Percentiles rank a stretch among this genome's conserved stretches.
phyloP scores from a whole-genome alignment of 2,113 vertebrate genomes.

The Amazona guildingii region DNA sequence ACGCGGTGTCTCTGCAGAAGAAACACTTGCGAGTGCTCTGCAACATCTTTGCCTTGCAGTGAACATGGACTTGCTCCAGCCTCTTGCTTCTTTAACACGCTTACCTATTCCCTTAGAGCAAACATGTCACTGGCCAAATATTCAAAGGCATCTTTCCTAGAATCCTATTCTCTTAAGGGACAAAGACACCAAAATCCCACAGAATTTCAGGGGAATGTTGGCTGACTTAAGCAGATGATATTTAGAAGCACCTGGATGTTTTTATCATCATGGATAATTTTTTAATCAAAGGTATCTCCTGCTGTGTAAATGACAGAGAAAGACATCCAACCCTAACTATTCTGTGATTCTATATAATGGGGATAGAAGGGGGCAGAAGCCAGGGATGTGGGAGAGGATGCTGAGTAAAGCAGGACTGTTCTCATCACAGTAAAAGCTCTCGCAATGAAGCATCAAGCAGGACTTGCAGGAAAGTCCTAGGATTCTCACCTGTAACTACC shows the following conservation, averaged over 20 bases:
- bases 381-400: not conserved
- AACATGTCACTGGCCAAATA: not conserved
- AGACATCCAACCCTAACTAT: too few species aligned
- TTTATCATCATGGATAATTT: not conserved
- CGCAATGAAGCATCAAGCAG: not conserved
- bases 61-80: not conserved
- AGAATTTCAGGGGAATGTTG: not conserved
- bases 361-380: not conserved
- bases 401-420: not conserved
- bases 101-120: not conserved
- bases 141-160: not conserved
- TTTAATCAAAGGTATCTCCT: not conserved
- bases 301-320: not conserved
- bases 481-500: not conserved
- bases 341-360: too few species aligned
- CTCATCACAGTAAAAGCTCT: not conserved
- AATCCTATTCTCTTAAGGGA: not conserved
- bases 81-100: not conserved
- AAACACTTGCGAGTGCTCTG: not conserved
- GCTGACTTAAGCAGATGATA: not conserved
- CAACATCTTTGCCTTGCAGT: not conserved
- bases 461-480: not conserved
- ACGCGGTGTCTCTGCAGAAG: not conserved
- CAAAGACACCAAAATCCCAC: not conserved
- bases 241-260: not conserved